Base-by-base conservation (phyloP, 2,888 invertebrate genomes). In the Leptogaster cylindrica region DNA sequence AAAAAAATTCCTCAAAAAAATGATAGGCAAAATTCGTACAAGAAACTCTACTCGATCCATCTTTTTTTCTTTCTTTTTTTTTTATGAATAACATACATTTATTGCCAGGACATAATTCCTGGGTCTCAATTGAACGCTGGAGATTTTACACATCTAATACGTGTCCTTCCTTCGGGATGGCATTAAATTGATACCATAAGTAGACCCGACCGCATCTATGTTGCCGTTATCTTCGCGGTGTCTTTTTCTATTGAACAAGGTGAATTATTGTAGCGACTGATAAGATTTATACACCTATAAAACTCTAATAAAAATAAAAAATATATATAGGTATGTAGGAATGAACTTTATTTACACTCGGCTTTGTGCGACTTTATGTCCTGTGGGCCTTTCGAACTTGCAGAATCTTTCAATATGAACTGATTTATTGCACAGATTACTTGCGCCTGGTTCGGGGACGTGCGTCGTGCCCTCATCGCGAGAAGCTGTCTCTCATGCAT, bases 271-370 rank as follows among this genome's bases (percentile, higher is more conserved):
- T 70, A 71, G 70, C 65, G 70, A 68, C 73, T 72, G 70, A 70
- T 68, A 72, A 73, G 73, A 73, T 73, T 73, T 73, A 73, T 73
- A 72, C 71, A 71, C 70, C 73, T 72, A 73, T 73, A 73, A 73
- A 73, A 73, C 72, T 71, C 73, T 67, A 73, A 73, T 73, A 73
- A 73, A 73, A 73, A 73, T 72, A 73, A 73, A 73, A 73, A 73
- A 73, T n/a, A n/a, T n/a, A n/a, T n/a, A n/a, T n/a, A n/a, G n/a
- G n/a, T n/a, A n/a, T 73, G 71, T 71, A 73, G 72, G 72, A 72
- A 67, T 68, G 71, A 73, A 71, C 72, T 73, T 73, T 73, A 73
- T 73, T 73, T 73, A 73, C 73, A 66, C 63, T 63, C 65, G 66
- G 68, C 65, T 61, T 50, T 50, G 8, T 23, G 25, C 25, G 23